Evolutionary conservation across 2,797 vertebrate species (phyloP).

Genomic region (Macrochelys suwanniensis): DNA sequence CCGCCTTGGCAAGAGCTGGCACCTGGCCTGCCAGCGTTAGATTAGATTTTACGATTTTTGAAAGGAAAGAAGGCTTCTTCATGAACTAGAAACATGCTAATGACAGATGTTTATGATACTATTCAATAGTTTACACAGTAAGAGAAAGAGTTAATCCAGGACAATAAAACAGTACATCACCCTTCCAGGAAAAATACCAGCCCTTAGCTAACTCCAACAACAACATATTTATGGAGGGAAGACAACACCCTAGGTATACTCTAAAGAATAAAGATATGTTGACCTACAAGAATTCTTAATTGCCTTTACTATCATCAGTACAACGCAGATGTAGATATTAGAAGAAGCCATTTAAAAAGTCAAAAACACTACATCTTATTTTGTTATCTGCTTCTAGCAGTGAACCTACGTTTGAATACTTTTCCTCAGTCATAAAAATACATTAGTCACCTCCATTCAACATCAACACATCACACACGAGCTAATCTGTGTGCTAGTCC

Average conservation of each 20-base stretch:
- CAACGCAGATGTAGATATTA: slow-evolving; percentile 54
- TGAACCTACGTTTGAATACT: background rate
- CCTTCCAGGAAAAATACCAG: slow-evolving; percentile 52
- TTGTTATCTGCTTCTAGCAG: slow-evolving; percentile 40
- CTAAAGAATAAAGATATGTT: slow-evolving; percentile 72
- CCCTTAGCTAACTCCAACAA: slow-evolving; percentile 58
- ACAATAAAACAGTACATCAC: slow-evolving; percentile 36
- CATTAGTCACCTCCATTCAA: slow-evolving; percentile 39
- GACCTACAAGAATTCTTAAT: slow-evolving; percentile 58
- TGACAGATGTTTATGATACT: background rate
- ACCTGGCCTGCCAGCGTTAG: background rate
- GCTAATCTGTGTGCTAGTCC: background rate
- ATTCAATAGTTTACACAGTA: background rate
- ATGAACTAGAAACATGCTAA: background rate
- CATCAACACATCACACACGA: slow-evolving; percentile 21
- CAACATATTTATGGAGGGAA: slow-evolving; percentile 71
- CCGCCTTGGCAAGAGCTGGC: background rate
- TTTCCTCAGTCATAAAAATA: background rate
- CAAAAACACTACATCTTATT: slow-evolving; percentile 44
- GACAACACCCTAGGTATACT: slow-evolving; percentile 69
- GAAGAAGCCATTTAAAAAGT: slow-evolving; percentile 30
- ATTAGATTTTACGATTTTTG: background rate
- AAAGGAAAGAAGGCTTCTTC: background rate
- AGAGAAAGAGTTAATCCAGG: slow-evolving; percentile 53
- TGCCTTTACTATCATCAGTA: slow-evolving; percentile 47